Evolutionary conservation across 2,113 vertebrate species (phyloP), one percentile per base, ranked within the genome.

Genomic region (Coptodon bakossiorum): DNA sequence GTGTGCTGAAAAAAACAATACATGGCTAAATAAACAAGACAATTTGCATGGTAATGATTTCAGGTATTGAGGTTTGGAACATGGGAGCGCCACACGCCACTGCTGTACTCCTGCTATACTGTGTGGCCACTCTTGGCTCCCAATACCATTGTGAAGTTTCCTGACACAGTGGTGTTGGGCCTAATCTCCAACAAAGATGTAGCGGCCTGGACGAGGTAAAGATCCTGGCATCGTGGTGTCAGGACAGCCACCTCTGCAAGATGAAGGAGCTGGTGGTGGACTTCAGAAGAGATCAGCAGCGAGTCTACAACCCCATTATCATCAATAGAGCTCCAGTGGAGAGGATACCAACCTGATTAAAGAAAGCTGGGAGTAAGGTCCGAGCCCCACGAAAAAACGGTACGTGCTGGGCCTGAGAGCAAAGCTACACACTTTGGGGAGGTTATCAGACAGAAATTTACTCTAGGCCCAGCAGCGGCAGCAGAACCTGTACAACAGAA

Each of bases 301-400:
- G 0, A 6, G 29, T 61, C 57, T 61, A 61, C 29, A 61, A 61
- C 5, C 57, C 3, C 8, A 17, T 61, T 61, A 61, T 61, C 8
- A 61, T 61, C 57, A 34, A 34, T 31, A 1, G 1, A 61, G 57
- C 9, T 34, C 29, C 16, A 61, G 9, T 34, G 59, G 16, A 34
- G 29, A 63, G 5, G 57, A 61, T 17, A 61, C 27, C 57, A 31
- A 31, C 14, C 8, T 61, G 27, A 17, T 61, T 61, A 29, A 59
- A 59, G 57, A 4, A 59, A 17, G 27, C 8, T 59, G 14, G 1
- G 57, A 31, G 57, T 17, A 61, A 31, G 57, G 8, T 17, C 57
- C 8, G 0, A 31, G 14, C 8, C 57, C 8, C 27, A 31, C 5
- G 2, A 61, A 34, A 34, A 31, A 59, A 0, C 0, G 1, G 5